phyloP scores from a whole-genome alignment of 2,797 vertebrate genomes.

The Somateria mollissima region DNA sequence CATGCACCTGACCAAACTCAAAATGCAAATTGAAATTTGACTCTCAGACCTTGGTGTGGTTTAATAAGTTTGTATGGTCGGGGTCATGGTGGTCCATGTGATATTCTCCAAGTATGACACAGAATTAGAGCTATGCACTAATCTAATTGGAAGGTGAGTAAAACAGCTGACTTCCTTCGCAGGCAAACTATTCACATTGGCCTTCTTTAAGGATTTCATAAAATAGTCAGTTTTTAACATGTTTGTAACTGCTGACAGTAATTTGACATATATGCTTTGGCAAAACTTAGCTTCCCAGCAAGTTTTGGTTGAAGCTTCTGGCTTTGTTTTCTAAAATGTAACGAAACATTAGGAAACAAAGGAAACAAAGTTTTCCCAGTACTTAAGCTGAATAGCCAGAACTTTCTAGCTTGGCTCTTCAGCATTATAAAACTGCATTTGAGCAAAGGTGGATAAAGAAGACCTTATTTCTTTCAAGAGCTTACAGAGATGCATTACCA shows the following conservation, averaged over 20 bases:
- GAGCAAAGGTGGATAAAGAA: not conserved
- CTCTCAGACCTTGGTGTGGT: not conserved
- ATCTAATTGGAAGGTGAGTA: not conserved
- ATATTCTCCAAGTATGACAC: not conserved
- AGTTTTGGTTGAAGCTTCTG: not conserved
- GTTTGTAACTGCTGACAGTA: fast-evolving
- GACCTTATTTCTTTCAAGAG: not conserved
- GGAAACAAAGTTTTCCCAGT: not conserved
- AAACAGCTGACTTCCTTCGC: not conserved
- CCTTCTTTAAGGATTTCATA: not conserved
- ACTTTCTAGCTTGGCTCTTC: not conserved
- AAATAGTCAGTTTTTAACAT: not conserved
- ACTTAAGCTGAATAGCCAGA: not conserved
- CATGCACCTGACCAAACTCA: not conserved
- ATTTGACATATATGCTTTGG: not conserved
- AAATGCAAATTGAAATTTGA: not conserved
- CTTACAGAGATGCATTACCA: not conserved
- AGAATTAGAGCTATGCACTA: not conserved
- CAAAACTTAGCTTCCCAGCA: not conserved
- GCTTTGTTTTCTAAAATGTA: not conserved
- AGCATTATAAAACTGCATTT: not conserved
- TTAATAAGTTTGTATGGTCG: not conserved
- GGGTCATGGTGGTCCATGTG: not conserved
- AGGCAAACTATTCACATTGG: not conserved
- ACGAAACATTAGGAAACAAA: not conserved